Evolutionary conservation across 1,140 invertebrate species (phyloP).

Genomic region (Drosophila prosaltans): DNA sequence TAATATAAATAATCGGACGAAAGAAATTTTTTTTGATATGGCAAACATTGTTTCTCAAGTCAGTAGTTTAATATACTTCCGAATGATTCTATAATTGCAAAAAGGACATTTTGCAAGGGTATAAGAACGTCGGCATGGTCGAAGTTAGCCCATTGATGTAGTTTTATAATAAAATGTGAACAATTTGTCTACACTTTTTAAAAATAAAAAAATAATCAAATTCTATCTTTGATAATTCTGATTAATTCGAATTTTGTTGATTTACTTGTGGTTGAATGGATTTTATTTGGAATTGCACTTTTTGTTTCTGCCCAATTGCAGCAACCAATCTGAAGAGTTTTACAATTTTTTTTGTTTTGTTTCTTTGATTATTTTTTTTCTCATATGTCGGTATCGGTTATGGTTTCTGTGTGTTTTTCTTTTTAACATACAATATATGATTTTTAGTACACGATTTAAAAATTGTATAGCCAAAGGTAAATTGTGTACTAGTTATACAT

Average conservation of each 20-base stretch:
- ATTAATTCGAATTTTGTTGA: background rate
- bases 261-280: slow-evolving; percentile 65
- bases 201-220: too few relatives aligned
- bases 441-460: slow-evolving; percentile 41
- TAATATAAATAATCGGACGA: too few relatives aligned
- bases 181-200: too few relatives aligned
- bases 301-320: slow-evolving; percentile 70
- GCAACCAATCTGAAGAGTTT: slow-evolving; percentile 65
- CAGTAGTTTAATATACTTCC: too few relatives aligned
- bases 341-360: slow-evolving; percentile 65
- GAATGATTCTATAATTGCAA: too few relatives aligned
- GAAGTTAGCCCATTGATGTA: too few relatives aligned
- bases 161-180: too few relatives aligned
- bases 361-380: slow-evolving; percentile 55
- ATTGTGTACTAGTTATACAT: slow-evolving; percentile 54
- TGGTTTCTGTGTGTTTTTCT: slow-evolving; percentile 33
- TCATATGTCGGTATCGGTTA: slow-evolving; percentile 30
- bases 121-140: too few relatives aligned
- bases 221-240: too few relatives aligned
- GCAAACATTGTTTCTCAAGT: too few relatives aligned
- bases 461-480: slow-evolving; percentile 66
- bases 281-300: slow-evolving; percentile 77
- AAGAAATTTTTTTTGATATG: too few relatives aligned
- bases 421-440: slow-evolving; percentile 50
- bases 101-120: too few relatives aligned